Conservation (phyloP, 1,140 invertebrate species). For the Pseudomyrmex sp. region DNA sequence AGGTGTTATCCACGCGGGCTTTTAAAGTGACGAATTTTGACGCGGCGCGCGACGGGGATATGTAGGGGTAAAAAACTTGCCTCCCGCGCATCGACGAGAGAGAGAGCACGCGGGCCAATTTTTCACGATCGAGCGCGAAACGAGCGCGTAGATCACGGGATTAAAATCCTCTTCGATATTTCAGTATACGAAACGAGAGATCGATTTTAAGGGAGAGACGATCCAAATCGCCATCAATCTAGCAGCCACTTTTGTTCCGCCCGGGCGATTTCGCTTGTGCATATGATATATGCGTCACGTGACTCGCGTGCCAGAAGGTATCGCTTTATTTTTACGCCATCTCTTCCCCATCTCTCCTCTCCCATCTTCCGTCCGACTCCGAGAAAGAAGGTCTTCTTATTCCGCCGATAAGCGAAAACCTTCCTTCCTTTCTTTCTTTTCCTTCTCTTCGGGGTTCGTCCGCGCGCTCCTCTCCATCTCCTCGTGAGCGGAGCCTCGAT, state of each 20-base stretch:
- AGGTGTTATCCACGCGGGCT: background rate
- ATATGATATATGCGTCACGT: constrained; percentile 60
- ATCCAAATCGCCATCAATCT: constrained; percentile 54
- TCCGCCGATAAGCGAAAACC: constrained; percentile 34
- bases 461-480: constrained; percentile 26
- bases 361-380: background rate
- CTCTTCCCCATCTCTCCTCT: background rate
- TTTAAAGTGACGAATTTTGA: constrained; percentile 49
- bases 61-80: no score
- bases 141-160: constrained; percentile 51
- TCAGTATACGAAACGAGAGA: constrained; percentile 53
- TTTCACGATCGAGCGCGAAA: constrained; percentile 31
- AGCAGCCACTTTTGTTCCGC: constrained; percentile 48
- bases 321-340: constrained; percentile 55
- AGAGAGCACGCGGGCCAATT: constrained; percentile 3
- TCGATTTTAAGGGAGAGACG: constrained; percentile 40
- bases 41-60: background rate
- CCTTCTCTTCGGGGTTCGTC: constrained; percentile 15
- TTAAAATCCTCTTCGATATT: constrained; percentile 54
- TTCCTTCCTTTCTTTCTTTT: background rate
- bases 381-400: constrained; percentile 30
- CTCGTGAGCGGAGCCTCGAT: constrained; percentile 22
- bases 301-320: constrained; percentile 59
- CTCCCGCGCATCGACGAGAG: no score
- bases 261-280: constrained; percentile 50